Evolutionary conservation across 2,888 invertebrate species (phyloP), one percentile per base, ranked within the genome.

Genomic region (Chydorus sphaericus): DNA sequence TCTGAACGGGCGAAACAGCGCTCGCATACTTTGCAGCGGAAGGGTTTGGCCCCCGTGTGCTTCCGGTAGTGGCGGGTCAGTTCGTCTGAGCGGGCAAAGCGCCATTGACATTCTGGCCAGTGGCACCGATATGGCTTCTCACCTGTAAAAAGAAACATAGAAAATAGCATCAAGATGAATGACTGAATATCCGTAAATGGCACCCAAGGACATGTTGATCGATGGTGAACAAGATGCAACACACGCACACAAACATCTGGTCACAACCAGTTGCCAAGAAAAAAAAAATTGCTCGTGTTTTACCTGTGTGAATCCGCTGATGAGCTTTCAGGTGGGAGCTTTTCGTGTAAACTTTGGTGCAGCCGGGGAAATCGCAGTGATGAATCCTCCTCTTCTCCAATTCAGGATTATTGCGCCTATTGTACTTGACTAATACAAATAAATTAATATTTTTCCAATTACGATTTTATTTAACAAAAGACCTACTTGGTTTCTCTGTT

Each of bases 241-340:
- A 33, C n/a, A n/a, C n/a, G n/a, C n/a, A n/a, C n/a, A 33, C 14
- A 14, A 33, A 33, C 33, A 33, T 36, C n/a, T 36, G 4, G 36
- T 5, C 14, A n/a, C 4, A 6, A 36, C 4, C 16, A 7, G 36
- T 4, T n/a, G 16, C 36, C 14, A 36, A 36, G 16, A 36, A 4
- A 36, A 36, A 2, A 36, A 36, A 36, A 5, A 36, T 36, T 14
- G 16, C 36, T 36, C 14, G 36, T 36, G 16, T 4, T 36, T 4
- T 16, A 91, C 93, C 93, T 76, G 94, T 94, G 69, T 94, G 94
- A 74, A 94, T 93, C 73, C 94, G 80, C 73, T 94, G 93, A 74
- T 94, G 94, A 62, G 94, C 94, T 76, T 94, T 94, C 63, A 94
- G 78, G 73, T 94, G 94, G 66, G 93, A 94, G 75, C 93, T 93